A percentile compares a stretch with the other conserved stretches of the same genome.
Evolutionary conservation across 2,888 invertebrate species (phyloP).

Genomic region (Norana najaformis): DNA sequence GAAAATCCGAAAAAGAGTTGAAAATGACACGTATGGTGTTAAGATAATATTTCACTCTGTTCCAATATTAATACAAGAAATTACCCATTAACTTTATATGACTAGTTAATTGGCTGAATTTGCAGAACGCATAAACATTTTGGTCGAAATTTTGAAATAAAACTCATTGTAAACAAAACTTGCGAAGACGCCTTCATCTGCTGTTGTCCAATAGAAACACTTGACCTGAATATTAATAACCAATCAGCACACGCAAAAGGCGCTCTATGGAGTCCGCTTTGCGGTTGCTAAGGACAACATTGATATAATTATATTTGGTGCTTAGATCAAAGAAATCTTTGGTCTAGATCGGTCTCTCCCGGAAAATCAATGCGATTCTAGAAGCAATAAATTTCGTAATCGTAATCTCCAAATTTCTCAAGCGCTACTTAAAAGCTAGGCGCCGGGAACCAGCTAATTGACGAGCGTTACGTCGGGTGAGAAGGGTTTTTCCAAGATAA

Average conservation of each 20-base stretch:
- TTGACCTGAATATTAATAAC: background rate
- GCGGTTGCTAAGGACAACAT: background rate
- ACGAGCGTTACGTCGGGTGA: no score
- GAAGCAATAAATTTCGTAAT: no score
- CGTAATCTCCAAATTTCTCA: no score
- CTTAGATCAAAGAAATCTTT: no score
- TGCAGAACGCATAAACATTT: background rate
- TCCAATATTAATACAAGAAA: background rate
- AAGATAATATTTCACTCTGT: background rate
- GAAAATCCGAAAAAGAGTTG: background rate
- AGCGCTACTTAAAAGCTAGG: no score
- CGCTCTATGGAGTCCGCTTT: background rate
- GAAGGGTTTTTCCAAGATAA: no score
- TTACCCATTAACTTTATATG: background rate
- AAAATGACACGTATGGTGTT: background rate
- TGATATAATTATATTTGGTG: no score
- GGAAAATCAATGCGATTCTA: background rate
- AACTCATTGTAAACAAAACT: background rate
- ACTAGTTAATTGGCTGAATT: background rate
- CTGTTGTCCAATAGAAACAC: conserved; percentile 5
- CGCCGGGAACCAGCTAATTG: no score
- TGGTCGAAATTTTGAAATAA: background rate
- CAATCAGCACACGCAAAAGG: background rate
- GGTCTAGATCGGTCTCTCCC: background rate
- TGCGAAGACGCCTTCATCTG: background rate